phyloP scores from a whole-genome alignment of 2,113 vertebrate species.

The Zapornia atra region DNA sequence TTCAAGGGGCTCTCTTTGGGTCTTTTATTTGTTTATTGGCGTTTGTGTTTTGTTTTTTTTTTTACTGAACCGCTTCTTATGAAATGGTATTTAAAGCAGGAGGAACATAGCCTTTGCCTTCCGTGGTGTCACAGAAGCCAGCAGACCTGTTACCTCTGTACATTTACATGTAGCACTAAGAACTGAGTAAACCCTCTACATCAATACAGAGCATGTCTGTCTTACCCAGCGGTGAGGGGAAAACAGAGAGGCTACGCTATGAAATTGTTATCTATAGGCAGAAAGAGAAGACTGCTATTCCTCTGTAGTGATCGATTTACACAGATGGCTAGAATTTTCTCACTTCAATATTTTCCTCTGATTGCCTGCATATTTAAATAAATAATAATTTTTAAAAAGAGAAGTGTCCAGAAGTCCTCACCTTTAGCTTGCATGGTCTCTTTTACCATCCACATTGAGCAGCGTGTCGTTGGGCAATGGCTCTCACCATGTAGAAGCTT shows the following conservation, averaged over 20 bases:
- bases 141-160: not conserved
- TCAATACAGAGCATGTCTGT: not conserved
- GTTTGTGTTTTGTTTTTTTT: not conserved
- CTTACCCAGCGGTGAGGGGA: not conserved
- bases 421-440: not conserved
- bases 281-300: not conserved
- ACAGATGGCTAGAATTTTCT: not conserved
- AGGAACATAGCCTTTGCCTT: not conserved
- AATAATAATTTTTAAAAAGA: not conserved
- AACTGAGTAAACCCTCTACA: not conserved
- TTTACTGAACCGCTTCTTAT: not conserved
- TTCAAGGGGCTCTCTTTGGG: not conserved
- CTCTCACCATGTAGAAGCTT: not conserved
- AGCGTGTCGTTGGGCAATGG: accelerated
- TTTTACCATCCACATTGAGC: not conserved
- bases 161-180: not conserved
- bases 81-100: not conserved
- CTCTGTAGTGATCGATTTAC: not conserved
- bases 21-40: too few relatives aligned
- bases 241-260: not conserved
- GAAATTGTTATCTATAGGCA: not conserved
- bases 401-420: not conserved
- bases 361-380: not conserved
- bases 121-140: not conserved
- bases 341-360: not conserved